Percentiles rank a stretch among this genome's conserved stretches.
These are phyloP conservation scores for Clinocottus analis DNA, from an alignment of 2,113 vertebrate genomes.

Conservation along the genomic window DNA sequence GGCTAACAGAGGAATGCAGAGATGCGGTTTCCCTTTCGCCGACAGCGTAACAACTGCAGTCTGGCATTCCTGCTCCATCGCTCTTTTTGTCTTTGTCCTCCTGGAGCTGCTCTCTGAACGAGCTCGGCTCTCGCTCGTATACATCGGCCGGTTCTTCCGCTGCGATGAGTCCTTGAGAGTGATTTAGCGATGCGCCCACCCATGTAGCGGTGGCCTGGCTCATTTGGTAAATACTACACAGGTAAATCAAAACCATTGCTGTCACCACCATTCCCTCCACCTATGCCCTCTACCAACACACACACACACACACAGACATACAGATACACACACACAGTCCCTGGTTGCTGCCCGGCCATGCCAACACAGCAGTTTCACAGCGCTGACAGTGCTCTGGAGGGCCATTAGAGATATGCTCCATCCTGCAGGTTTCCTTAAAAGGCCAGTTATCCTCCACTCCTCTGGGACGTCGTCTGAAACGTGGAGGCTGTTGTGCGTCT, in stretches of 20 bases:
- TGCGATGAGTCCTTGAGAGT: background rate
- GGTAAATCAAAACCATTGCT: slow-evolving; percentile 19
- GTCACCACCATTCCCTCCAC: background rate
- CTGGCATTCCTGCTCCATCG: slow-evolving; percentile 5
- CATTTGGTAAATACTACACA: slow-evolving; percentile 27
- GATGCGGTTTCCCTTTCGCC: background rate
- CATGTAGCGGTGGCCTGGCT: background rate
- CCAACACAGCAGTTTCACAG: slow-evolving; percentile 33
- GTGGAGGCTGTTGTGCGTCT: slow-evolving; percentile 6
- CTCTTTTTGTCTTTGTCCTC: background rate
- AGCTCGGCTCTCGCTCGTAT: background rate
- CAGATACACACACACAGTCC: background rate
- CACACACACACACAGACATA: background rate
- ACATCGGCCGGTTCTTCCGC: slow-evolving; percentile 1
- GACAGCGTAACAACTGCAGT: slow-evolving; percentile 11
- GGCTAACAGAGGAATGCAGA: background rate
- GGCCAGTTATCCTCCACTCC: slow-evolving; percentile 48
- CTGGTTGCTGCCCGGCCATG: slow-evolving; percentile 4
- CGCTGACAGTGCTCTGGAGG: slow-evolving; percentile 42
- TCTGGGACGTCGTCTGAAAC: slow-evolving; percentile 23
- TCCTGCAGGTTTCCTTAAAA: slow-evolving; percentile 59
- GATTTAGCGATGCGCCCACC: slow-evolving; percentile 13
- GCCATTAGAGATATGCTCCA: slow-evolving; percentile 38
- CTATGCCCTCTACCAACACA: background rate
- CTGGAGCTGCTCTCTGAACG: background rate